Conservation (phyloP, 92 coral and sea anemone species). For the Epizoanthus rinbou region DNA sequence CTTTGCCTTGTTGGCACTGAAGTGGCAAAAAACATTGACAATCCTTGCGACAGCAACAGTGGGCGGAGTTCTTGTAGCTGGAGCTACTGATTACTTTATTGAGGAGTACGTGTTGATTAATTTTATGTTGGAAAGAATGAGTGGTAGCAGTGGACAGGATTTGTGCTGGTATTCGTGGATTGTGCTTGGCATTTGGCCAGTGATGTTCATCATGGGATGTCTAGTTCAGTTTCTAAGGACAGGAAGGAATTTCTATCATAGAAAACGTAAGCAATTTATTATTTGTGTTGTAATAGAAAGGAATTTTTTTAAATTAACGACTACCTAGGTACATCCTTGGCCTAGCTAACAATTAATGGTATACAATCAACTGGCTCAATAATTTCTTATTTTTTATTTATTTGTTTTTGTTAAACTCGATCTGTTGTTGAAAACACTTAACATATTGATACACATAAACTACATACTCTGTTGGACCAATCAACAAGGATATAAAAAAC, state of each 20-base stretch:
- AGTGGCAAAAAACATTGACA: conserved; percentile 85
- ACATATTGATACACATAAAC: too few species aligned
- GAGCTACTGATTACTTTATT: conserved; percentile 82
- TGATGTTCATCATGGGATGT: conserved; percentile 77
- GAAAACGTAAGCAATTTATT: conserved; percentile 56
- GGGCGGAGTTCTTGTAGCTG: conserved; percentile 82
- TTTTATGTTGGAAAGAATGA: conserved; percentile 79
- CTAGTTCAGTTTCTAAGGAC: conserved; percentile 80
- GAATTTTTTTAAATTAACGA: background rate
- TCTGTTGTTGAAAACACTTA: too few species aligned
- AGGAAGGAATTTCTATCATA: conserved; percentile 76
- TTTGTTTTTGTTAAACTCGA: too few species aligned
- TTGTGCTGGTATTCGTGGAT: conserved; percentile 87
- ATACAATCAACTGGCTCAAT: too few species aligned
- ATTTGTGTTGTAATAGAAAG: background rate
- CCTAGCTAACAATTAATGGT: too few species aligned
- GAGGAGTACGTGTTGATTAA: conserved; percentile 74
- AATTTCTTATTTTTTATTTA: too few species aligned
- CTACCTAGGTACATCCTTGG: too few species aligned
- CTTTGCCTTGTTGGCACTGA: conserved; percentile 68
- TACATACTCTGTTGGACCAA: too few species aligned
- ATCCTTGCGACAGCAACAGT: conserved; percentile 83
- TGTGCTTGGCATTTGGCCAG: conserved; percentile 82
- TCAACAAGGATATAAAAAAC: too few species aligned
- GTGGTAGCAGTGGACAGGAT: conserved; percentile 58